Base-by-base conservation (phyloP, 2,797 vertebrate genomes). In the Neoniphon sammara region DNA sequence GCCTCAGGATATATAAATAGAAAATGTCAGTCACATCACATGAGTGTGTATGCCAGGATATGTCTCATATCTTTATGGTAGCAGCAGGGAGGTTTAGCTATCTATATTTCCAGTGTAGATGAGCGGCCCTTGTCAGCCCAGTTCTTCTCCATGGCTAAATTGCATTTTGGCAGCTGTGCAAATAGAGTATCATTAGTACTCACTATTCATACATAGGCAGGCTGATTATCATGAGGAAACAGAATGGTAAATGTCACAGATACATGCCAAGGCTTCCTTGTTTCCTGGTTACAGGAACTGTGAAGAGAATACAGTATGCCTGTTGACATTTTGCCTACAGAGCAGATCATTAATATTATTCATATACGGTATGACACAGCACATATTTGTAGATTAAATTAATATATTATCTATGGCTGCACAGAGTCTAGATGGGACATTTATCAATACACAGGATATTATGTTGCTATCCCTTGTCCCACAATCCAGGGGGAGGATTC, bases 161-260 rank as follows among this genome's bases (percentile, higher is more conserved):
- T 55, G 46, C 49, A 68, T 61, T 70, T 75, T 62, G 25, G 15
- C 61, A 66, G 21, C 20, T 30, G 46, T 73, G 30, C 15, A 74
- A 72, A 79, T 68, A 58, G 74, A 70, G 52, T 17, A 65, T 46
- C 30, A 67, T 74, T 64, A 31, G 49, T 30, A n/a, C 50, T 46
- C 15, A 44, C 20, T 20, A 55, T 56, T 49, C 21, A 61, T 47
- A 70, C 20, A 66, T 34, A 71, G 31, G 59, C 15, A 31, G 7
- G n/a, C 27, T 69, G 17, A 46, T 81, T 87, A 89, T 91, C 86
- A 75, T 5, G 30, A 74, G 76, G 80, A 88, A 88, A 78, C 80
- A 84, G 66, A 73, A 36, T 57, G 46, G 58, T 70, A 82, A 61
- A 27, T 66, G 18, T 72, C 61, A 52, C 36, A 55, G 59, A 30